These are phyloP conservation scores for Mungos mungo DNA, from an alignment of 2,113 vertebrate genomes.

Conservation along the genomic window DNA sequence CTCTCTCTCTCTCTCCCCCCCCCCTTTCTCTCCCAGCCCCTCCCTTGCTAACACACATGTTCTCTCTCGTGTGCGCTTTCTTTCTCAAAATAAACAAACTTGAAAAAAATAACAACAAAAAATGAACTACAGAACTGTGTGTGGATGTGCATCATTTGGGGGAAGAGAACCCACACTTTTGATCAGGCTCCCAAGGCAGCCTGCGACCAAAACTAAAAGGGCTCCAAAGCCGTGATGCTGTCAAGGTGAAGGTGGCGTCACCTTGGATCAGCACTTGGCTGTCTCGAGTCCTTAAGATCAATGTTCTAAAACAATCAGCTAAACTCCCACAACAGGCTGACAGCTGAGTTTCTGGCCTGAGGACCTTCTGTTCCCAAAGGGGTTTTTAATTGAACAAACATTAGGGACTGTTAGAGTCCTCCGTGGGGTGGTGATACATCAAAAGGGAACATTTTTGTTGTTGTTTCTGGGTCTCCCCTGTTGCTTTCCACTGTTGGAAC, in stretches of 20 bases:
- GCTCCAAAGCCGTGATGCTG: neutral
- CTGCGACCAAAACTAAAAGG: slow-evolving; percentile 18
- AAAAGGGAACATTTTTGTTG: slow-evolving; percentile 18
- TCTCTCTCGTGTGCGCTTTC: too few relatives aligned
- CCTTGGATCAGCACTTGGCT: neutral
- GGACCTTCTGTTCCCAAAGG: slow-evolving; percentile 46
- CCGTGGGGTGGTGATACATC: neutral
- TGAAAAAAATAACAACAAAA: neutral
- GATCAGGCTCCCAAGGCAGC: slow-evolving; percentile 7
- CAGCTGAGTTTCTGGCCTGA: neutral
- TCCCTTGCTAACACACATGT: too few relatives aligned
- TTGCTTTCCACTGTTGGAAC: neutral
- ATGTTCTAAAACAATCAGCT: slow-evolving; percentile 38
- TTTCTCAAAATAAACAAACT: too few relatives aligned
- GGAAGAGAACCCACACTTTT: neutral
- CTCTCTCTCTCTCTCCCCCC: too few relatives aligned
- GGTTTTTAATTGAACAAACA: slow-evolving; percentile 39
- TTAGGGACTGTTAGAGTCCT: neutral
- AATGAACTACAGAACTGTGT: neutral
- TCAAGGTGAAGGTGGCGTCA: neutral
- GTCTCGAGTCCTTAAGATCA: neutral
- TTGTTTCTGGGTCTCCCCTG: neutral
- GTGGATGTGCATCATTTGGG: neutral
- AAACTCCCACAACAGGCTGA: slow-evolving; percentile 27
- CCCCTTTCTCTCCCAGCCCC: too few relatives aligned